Conservation (phyloP, 2,113 vertebrate species). For the Picathartes gymnocephalus region DNA sequence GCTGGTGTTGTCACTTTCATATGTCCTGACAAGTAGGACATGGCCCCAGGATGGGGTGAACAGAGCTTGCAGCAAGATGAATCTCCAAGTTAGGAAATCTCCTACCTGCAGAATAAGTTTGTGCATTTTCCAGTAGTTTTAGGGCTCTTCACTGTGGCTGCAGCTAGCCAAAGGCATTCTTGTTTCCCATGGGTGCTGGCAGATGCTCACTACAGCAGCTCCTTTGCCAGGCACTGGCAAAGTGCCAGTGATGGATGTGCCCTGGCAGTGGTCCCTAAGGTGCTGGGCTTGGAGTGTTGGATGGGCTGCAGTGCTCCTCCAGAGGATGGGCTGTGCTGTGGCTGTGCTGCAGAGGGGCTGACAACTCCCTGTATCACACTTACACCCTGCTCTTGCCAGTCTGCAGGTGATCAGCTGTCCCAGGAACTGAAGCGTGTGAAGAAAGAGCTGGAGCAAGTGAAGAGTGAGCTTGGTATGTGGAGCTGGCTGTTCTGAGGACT, state of each 20-base stretch:
- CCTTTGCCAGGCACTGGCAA: accelerated
- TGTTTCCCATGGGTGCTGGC: background rate
- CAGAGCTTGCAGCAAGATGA: background rate
- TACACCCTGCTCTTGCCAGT: background rate
- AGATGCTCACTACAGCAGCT: accelerated
- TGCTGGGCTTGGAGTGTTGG: background rate
- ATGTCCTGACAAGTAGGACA: background rate
- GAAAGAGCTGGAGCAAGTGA: background rate
- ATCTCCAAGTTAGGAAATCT: background rate
- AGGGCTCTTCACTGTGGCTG: background rate
- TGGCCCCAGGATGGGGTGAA: background rate
- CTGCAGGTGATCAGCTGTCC: background rate
- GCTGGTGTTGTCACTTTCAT: background rate
- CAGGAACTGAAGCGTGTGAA: background rate
- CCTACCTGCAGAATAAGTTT: background rate
- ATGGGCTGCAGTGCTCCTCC: background rate
- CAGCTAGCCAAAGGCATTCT: background rate
- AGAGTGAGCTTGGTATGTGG: background rate
- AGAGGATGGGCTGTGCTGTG: background rate
- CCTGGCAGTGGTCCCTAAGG: background rate
- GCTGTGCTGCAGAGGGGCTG: background rate
- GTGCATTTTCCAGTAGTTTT: background rate
- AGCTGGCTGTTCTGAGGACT: background rate
- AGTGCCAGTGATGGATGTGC: background rate
- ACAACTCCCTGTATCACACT: background rate